A percentile compares a stretch with the other conserved stretches of the same genome.
These are phyloP conservation scores for Varanus salvator DNA, from an alignment of 2,113 vertebrate species.

Conservation along the genomic window DNA sequence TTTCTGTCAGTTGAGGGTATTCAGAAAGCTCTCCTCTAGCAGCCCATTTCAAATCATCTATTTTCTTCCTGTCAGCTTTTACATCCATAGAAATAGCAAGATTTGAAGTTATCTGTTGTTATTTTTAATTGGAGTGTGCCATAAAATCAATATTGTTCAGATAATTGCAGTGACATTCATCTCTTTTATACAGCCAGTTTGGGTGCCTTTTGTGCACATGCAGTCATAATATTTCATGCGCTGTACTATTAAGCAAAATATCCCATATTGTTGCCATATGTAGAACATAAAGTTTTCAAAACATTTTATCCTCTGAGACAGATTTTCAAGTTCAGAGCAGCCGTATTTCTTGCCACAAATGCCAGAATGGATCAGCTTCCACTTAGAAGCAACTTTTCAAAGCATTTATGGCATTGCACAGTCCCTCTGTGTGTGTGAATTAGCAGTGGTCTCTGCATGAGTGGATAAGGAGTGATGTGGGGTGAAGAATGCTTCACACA, in stretches of 20 bases:
- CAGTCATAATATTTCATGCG: constrained; percentile 14
- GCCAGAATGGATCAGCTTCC: constrained; percentile 12
- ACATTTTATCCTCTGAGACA: constrained; percentile 16
- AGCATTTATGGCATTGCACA: background rate
- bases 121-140: background rate
- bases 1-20: no score
- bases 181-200: background rate
- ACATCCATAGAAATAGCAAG: background rate
- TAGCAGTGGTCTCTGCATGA: background rate
- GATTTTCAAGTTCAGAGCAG: constrained; percentile 5
- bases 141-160: constrained; percentile 14
- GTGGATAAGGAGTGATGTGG: no score
- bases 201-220: accelerated
- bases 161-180: background rate
- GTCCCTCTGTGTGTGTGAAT: background rate
- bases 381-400: constrained; percentile 13
- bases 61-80: no score
- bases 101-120: background rate
- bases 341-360: background rate
- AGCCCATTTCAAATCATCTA: no score
- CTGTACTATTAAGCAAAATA: constrained; percentile 6
- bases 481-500: background rate
- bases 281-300: constrained; percentile 23
- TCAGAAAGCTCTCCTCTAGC: no score
- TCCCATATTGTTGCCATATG: constrained; percentile 12